Evolutionary conservation across 2,113 vertebrate genomes (phyloP).

Genomic region (Mellivora capensis): DNA sequence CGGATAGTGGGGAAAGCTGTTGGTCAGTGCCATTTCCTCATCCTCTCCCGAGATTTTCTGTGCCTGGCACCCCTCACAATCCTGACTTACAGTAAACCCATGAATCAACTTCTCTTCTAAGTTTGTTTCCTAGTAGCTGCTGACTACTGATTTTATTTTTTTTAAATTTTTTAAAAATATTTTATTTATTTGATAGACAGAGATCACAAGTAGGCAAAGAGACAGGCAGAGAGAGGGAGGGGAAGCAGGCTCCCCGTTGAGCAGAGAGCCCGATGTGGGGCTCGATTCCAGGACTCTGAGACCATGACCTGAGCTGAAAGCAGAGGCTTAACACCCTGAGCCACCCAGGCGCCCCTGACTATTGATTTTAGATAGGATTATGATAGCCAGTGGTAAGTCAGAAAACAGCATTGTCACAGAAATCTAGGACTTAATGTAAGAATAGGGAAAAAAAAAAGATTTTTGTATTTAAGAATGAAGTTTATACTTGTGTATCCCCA

Average conservation of each 20-base stretch:
- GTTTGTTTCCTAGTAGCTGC: background rate
- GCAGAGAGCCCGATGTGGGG: too few species aligned
- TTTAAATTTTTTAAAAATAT: too few species aligned
- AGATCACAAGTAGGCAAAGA: too few species aligned
- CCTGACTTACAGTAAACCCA: background rate
- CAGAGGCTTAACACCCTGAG: too few species aligned
- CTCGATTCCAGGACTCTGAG: too few species aligned
- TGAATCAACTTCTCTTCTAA: background rate
- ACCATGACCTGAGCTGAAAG: too few species aligned
- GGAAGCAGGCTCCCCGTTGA: too few species aligned
- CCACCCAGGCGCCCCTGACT: too few species aligned
- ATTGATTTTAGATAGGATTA: background rate
- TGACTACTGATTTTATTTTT: background rate
- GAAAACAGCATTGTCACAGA: background rate
- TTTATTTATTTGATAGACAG: too few species aligned
- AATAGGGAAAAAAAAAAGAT: background rate
- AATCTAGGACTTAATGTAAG: background rate
- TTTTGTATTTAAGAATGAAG: background rate
- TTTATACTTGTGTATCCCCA: background rate
- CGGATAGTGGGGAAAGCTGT: background rate
- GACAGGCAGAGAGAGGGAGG: too few species aligned
- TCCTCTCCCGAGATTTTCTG: background rate
- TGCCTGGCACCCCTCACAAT: background rate
- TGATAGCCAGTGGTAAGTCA: background rate
- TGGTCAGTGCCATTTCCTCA: accelerated